Base-by-base conservation (phyloP, 1,140 invertebrate species). In the Mesaphorura yosii region DNA sequence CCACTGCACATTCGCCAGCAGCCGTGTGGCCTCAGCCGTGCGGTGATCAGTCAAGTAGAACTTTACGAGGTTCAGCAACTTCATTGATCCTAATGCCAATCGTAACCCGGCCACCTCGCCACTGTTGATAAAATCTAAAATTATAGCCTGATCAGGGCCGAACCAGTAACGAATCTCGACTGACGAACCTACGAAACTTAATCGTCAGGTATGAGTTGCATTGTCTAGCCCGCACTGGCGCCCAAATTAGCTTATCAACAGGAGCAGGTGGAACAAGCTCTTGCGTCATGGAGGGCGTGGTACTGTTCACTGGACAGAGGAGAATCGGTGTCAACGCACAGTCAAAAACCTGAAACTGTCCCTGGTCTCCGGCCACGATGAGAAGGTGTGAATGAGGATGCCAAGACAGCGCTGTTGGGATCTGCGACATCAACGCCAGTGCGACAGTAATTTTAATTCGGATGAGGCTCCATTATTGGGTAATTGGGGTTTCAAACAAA, bases 291-390 rank as follows among this genome's bases (percentile, higher is more conserved):
- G n/a, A n/a, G n/a, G n/a, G n/a, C n/a, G n/a, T n/a, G n/a, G n/a
- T n/a, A n/a, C n/a, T n/a, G n/a, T n/a, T n/a, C n/a, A n/a, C n/a
- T n/a, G n/a, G n/a, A 20, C 25, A 26, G 2, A 61, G 45, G 3
- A 61, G 45, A 7, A 61, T n/a, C 1, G 59, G 59, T 26, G 31
- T 61, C 17, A 61, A 38, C 10, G 59, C 59, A 20, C 57, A 51
- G 37, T 61, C 59, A 49, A 61, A 61, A 41, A 61, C 34, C 46
- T 61, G 59, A 48, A 48, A 57, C 19, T 57, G 55, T 17, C 59
- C 55, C 12, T 49, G 40, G 23, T 55, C 55, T 26, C 59, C 59
- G 2, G 48, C 48, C 14, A 51, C 55, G 20, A 61, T 48, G 4
- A 61, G 17, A 17, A 58, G 19, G 23, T 42, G 49, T 5, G 51